These are phyloP conservation scores for Lysiphlebus fabarum DNA, from an alignment of 1,140 invertebrate species.

Conservation along the genomic window DNA sequence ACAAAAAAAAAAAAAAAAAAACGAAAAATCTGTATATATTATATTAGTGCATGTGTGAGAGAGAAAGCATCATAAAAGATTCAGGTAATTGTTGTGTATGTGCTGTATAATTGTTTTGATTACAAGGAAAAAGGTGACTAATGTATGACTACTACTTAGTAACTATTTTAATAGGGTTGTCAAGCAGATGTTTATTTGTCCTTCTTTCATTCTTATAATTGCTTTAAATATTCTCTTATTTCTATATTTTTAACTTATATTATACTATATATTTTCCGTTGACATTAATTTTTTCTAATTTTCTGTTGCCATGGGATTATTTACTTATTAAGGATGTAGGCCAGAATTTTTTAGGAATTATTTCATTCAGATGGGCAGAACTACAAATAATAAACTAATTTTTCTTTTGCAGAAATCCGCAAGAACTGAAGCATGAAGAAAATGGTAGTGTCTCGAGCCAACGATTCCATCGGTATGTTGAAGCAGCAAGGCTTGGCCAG, in stretches of 20 bases:
- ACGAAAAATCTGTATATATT: too few species aligned
- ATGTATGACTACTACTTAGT: constrained; percentile 31
- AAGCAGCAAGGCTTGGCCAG: constrained; percentile 77
- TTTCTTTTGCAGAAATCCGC: constrained; percentile 62
- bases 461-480: constrained; percentile 74
- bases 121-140: constrained; percentile 47
- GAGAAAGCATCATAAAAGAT: too few species aligned
- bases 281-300: background rate
- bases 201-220: constrained; percentile 24
- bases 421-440: constrained; percentile 66
- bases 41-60: too few species aligned
- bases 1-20: too few species aligned
- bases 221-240: constrained; percentile 24
- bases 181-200: constrained; percentile 22
- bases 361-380: background rate
- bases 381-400: constrained; percentile 25
- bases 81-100: background rate
- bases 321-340: too few species aligned
- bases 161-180: constrained; percentile 45
- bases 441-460: constrained; percentile 67
- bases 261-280: constrained; percentile 24
- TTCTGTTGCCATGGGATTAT: too few species aligned
- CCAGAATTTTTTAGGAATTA: background rate
- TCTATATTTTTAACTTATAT: constrained; percentile 24
- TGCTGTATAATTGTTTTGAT: constrained; percentile 16